Evolutionary conservation across 1,140 invertebrate species (phyloP).

Genomic region (Trachymyrmex cornetzi): DNA sequence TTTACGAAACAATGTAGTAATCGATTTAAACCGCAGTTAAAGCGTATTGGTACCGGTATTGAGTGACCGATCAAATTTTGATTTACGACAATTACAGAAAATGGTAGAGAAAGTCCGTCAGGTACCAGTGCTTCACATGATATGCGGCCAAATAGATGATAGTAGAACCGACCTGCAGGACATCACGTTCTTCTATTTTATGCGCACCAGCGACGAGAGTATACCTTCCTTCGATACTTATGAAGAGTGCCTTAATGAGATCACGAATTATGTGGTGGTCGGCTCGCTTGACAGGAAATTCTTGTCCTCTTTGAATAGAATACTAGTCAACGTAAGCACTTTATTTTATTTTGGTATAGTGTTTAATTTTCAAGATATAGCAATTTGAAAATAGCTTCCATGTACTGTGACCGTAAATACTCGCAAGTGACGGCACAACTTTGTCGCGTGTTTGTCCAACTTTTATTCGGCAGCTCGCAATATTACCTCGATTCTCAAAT

Average conservation of each 20-base stretch:
- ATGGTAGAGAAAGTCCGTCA: conserved; percentile 89
- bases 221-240: conserved; percentile 87
- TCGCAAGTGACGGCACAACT: too few species aligned
- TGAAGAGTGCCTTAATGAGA: conserved; percentile 87
- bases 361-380: too few species aligned
- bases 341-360: too few species aligned
- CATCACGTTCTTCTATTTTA: conserved; percentile 89
- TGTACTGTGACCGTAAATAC: too few species aligned
- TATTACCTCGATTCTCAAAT: too few species aligned
- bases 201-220: conserved; percentile 88
- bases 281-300: conserved; percentile 88
- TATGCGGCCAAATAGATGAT: conserved; percentile 89
- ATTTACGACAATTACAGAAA: conserved; percentile 86
- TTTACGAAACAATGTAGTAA: neutral
- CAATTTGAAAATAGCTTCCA: too few species aligned
- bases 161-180: conserved; percentile 83
- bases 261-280: conserved; percentile 89
- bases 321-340: conserved; percentile 81
- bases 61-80: conserved; percentile 20
- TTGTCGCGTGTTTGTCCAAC: too few species aligned
- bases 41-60: neutral
- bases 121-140: conserved; percentile 89
- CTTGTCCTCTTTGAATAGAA: conserved; percentile 86
- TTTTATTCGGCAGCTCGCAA: too few species aligned
- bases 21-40: neutral